These are phyloP conservation scores for Drosophila azteca DNA, from an alignment of 1,140 invertebrate species.

Conservation along the genomic window DNA sequence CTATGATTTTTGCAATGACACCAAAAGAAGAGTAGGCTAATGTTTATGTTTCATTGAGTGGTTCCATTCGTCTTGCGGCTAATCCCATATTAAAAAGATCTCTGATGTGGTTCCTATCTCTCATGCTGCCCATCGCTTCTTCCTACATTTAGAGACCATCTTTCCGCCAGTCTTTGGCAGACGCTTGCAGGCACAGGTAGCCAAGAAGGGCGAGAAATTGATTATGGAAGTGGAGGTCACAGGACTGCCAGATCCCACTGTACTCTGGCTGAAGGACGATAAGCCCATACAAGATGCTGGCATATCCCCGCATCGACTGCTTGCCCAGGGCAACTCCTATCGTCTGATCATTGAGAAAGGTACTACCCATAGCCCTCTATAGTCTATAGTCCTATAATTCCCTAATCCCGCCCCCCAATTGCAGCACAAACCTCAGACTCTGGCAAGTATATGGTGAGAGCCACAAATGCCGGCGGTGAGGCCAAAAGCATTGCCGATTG, in stretches of 20 bases:
- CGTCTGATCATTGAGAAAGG: constrained; percentile 89
- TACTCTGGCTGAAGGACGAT: constrained; percentile 91
- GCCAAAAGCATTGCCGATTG: constrained; percentile 91
- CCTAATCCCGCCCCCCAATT: background rate
- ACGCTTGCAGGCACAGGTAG: constrained; percentile 90
- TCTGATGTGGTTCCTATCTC: constrained; percentile 5
- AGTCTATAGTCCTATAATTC: background rate
- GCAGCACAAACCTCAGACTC: constrained; percentile 85
- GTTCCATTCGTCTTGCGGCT: constrained; percentile 26
- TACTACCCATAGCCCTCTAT: constrained; percentile 69
- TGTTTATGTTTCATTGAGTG: constrained; percentile 47
- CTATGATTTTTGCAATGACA: constrained; percentile 69
- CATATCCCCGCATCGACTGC: constrained; percentile 84
- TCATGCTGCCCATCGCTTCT: background rate
- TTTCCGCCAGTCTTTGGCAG: constrained; percentile 92
- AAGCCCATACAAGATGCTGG: constrained; percentile 84
- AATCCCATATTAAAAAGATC: constrained; percentile 3
- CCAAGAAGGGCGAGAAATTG: constrained; percentile 89
- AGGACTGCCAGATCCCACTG: constrained; percentile 89
- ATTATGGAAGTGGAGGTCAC: constrained; percentile 92
- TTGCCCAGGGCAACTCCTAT: constrained; percentile 88
- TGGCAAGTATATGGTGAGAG: constrained; percentile 90
- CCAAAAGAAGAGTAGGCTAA: constrained; percentile 41
- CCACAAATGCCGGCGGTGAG: constrained; percentile 90
- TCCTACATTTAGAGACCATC: constrained; percentile 86